Base-by-base conservation (phyloP, 1,140 invertebrate species). In the Chlorops oryzae region DNA sequence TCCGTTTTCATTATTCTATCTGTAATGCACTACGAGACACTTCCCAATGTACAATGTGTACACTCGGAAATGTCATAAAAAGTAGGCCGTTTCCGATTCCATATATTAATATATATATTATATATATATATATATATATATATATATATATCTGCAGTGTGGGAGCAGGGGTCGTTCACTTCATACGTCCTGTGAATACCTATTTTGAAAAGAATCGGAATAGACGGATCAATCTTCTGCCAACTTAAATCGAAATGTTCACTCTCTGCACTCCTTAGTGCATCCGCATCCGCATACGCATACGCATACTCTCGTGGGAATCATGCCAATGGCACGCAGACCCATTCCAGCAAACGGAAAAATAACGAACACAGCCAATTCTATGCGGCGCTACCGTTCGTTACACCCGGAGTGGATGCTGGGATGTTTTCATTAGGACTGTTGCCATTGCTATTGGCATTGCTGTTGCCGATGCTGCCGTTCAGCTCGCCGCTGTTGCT, bases 301-400 rank as follows among this genome's bases (percentile, higher is more conserved):
- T 40, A 18, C 9, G 18, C 12, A 10, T 9, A 10, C 9, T 15
- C 28, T 15, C 28, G 15, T 46, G 13, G 25, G 12, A 53, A 52
- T 65, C 63, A 65, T 42, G 63, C 63, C 50, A 67, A 55, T 55
- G 64, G 64, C 56, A 67, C 64, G 54, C 64, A 67, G 41, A 67
- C 62, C 64, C 64, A 67, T 64, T 67, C 64, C 56, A 67, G 61
- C 58, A 67, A 55, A 56, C 64, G 64, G 58, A 64, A 67, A 50
- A 67, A 58, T 56, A 64, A 60, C 54, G 64, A 67, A 62, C 64
- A 67, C 52, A 67, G 55, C 64, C 64, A 67, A 62, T 67, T 67
- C 64, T 67, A 67, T 56, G 65, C 65, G 42, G 60, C 59, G 52
- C n/a, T n/a, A n/a, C n/a, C n/a, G n/a, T 63, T 52, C 20, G 61